phyloP scores from a whole-genome alignment of 2,113 vertebrate species.

The Murina feae region DNA sequence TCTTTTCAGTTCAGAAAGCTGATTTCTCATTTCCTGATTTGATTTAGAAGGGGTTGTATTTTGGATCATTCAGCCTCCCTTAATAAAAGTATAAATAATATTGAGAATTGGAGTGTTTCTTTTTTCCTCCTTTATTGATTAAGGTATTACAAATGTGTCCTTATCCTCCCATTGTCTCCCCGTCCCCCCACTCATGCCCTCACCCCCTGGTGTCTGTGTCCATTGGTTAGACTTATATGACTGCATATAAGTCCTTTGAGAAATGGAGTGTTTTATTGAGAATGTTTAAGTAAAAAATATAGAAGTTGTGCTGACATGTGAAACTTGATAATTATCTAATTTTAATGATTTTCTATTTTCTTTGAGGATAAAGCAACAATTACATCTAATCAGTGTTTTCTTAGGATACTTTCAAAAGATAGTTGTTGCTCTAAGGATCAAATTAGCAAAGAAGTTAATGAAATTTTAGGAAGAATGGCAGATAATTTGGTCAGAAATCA shows the following conservation, averaged over 20 bases:
- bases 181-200: too few relatives aligned
- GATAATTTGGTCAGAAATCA: background rate
- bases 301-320: background rate
- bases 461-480: background rate
- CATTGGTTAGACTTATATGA: too few relatives aligned
- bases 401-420: background rate
- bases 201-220: too few relatives aligned
- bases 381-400: background rate
- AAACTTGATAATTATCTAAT: conserved; percentile 5
- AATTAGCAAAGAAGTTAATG: background rate
- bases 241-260: too few relatives aligned
- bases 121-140: too few relatives aligned
- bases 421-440: background rate
- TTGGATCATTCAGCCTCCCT: background rate
- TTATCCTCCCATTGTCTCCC: too few relatives aligned
- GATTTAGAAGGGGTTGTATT: background rate
- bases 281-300: background rate
- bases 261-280: background rate
- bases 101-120: too few relatives aligned
- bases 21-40: background rate
- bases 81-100: conserved; percentile 2
- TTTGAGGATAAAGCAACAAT: background rate
- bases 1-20: background rate
- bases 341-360: background rate
- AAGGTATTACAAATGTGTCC: too few relatives aligned